A percentile compares a stretch with the other conserved stretches of the same genome.
phyloP scores from a whole-genome alignment of 2,797 vertebrate species.

The Eupleurogrammus muticus region DNA sequence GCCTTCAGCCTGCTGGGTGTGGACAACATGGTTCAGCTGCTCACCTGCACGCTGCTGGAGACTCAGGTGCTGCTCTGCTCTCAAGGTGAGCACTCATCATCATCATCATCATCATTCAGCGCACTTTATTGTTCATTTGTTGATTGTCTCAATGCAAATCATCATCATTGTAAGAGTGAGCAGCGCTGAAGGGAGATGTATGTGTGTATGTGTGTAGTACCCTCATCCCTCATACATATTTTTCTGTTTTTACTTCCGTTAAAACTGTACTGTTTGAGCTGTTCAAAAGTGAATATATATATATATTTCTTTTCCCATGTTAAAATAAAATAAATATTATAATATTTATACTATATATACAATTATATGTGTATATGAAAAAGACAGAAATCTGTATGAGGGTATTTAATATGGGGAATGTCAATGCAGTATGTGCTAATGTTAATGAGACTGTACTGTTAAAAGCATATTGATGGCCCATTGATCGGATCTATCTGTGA shows the following conservation, averaged over 20 bases:
- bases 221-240: too few relatives aligned
- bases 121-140: neutral
- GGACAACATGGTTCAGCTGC: conserved; percentile 95
- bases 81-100: conserved; percentile 83
- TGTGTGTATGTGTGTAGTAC: too few relatives aligned
- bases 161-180: neutral
- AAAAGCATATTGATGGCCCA: neutral
- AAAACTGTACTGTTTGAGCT: too few relatives aligned
- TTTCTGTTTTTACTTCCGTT: too few relatives aligned
- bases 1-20: conserved; percentile 92
- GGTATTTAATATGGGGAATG: too few relatives aligned
- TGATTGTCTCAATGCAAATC: neutral
- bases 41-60: conserved; percentile 95
- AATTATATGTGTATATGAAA: too few relatives aligned
- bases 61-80: conserved; percentile 98
- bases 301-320: too few relatives aligned
- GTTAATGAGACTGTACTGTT: neutral
- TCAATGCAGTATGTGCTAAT: neutral
- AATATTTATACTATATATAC: too few relatives aligned
- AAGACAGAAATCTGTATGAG: too few relatives aligned
- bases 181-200: neutral
- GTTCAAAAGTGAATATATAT: too few relatives aligned
- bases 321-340: too few relatives aligned
- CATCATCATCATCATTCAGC: neutral
- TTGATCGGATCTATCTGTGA: neutral